Conservation (phyloP, 30 jellyfish, hydroid and myxozoan genomes). For the Hydractinia echinata region DNA sequence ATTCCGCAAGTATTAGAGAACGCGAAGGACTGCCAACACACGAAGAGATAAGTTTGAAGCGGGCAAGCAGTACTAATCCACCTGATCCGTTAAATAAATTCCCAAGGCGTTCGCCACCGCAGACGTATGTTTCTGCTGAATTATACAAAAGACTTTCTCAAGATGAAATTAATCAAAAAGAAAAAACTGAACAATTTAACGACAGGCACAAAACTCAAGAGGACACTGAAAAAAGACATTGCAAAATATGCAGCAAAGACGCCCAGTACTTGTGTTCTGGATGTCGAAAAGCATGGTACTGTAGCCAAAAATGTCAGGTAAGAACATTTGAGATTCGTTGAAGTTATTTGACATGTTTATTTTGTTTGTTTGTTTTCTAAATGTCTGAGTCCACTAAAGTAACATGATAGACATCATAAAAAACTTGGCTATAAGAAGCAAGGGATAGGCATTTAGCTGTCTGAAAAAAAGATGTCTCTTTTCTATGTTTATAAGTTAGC, state of each 20-base stretch:
- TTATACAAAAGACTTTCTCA: conserved; percentile 4
- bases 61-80: background rate
- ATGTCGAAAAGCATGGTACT: conserved; percentile 84
- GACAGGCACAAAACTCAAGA: background rate
- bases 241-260: conserved; percentile 50
- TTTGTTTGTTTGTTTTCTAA: too few species aligned
- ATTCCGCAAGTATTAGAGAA: background rate
- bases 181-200: background rate
- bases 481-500: too few species aligned
- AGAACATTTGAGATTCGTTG: background rate
- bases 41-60: background rate
- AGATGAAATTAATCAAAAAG: background rate
- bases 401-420: too few species aligned
- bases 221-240: background rate
- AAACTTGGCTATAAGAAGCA: too few species aligned
- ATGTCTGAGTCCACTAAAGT: too few species aligned
- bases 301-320: conserved; percentile 90
- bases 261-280: conserved; percentile 76
- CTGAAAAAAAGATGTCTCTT: too few species aligned
- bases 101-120: background rate
- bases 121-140: conserved; percentile 1
- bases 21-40: background rate
- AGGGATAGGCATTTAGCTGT: too few species aligned
- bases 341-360: too few species aligned
- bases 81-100: background rate